phyloP scores from a whole-genome alignment of 2,113 vertebrate species.

The Lycocorax pyrrhopterus region DNA sequence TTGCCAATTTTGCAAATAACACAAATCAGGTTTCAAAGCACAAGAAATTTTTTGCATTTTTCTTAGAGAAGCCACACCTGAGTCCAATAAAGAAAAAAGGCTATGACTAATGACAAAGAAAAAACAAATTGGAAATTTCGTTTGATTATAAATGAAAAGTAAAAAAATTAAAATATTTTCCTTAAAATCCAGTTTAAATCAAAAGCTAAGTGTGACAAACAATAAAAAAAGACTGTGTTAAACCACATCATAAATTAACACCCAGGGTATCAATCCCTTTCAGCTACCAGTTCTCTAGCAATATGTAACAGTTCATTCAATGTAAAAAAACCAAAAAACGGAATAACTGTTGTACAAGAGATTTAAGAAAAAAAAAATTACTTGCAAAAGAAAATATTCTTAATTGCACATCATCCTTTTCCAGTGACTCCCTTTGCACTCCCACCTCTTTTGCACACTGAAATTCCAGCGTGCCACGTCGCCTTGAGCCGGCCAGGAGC shows the following conservation, averaged over 20 bases:
- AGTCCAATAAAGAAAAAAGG: not conserved
- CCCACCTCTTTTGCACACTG: not conserved
- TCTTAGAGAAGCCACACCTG: not conserved
- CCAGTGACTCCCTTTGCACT: not conserved
- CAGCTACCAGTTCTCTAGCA: not conserved
- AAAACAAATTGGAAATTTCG: not conserved
- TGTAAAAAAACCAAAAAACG: not conserved
- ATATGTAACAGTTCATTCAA: not conserved
- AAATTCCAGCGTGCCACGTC: accelerated
- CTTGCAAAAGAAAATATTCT: not conserved
- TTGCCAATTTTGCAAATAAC: not conserved
- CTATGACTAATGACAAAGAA: not conserved
- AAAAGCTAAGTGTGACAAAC: not conserved
- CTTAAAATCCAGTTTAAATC: not conserved
- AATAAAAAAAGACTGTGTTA: not conserved
- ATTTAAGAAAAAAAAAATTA: not conserved
- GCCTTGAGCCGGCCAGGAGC: not conserved
- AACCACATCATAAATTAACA: not conserved
- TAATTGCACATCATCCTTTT: not conserved
- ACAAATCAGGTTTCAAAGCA: not conserved
- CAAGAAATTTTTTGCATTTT: not conserved
- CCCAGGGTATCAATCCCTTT: not conserved
- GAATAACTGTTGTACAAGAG: not conserved
- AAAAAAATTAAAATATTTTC: not conserved
- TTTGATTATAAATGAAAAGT: not conserved